Conservation (phyloP, 2,888 invertebrate species). For the Cosmia pyralina region DNA sequence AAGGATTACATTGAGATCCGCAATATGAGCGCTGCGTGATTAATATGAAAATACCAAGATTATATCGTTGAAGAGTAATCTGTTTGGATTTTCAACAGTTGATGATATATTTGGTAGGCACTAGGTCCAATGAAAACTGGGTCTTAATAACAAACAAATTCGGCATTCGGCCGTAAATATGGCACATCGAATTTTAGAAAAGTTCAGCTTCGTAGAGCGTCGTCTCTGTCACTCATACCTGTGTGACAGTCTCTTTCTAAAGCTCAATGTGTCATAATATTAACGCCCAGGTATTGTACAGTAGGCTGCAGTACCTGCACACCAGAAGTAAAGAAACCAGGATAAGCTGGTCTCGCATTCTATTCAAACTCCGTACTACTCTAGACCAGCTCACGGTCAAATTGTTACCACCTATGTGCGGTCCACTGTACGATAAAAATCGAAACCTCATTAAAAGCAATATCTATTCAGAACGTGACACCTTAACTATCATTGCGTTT, state of each 20-base stretch:
- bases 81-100: constrained; percentile 8
- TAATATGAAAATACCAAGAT: constrained; percentile 30
- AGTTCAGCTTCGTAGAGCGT: no score
- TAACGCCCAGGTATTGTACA: no score
- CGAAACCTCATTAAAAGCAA: constrained; percentile 15
- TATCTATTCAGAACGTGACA: constrained; percentile 33
- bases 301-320: no score
- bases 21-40: constrained; percentile 32
- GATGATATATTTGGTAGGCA: not conserved
- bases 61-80: constrained; percentile 24
- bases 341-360: no score
- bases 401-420: not conserved
- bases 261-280: no score
- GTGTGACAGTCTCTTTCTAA: no score
- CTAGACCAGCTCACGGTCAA: not conserved
- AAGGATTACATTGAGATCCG: constrained; percentile 20
- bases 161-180: no score
- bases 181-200: no score
- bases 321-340: no score
- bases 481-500: not conserved
- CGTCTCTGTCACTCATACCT: no score
- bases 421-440: not conserved
- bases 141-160: not conserved
- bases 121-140: not conserved
- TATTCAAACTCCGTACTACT: no score